These are phyloP conservation scores for Globicephala melas DNA, from an alignment of 2,113 vertebrate species.

Conservation along the genomic window DNA sequence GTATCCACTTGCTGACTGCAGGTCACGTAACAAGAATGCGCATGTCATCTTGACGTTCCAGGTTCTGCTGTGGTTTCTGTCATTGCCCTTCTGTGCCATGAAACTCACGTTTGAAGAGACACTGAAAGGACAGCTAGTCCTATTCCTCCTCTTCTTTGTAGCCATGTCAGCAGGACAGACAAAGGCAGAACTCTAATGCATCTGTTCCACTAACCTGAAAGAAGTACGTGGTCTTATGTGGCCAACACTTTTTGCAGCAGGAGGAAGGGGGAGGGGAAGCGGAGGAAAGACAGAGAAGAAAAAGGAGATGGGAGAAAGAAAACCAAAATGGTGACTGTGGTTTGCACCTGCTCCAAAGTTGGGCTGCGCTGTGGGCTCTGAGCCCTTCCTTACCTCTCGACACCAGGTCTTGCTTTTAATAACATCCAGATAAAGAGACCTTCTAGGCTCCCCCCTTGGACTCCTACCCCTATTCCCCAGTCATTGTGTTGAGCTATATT, in stretches of 20 bases:
- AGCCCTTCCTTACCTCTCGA: too few relatives aligned
- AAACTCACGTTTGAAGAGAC: background rate
- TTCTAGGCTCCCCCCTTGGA: background rate
- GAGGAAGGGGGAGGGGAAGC: background rate
- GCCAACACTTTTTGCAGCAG: background rate
- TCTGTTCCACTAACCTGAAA: background rate
- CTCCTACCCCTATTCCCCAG: background rate
- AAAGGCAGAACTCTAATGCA: background rate
- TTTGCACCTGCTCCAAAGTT: background rate
- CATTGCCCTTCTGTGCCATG: background rate
- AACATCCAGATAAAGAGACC: background rate
- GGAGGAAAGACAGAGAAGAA: background rate
- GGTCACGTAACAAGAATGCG: background rate
- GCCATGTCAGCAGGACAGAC: accelerated
- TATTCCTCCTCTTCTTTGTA: background rate
- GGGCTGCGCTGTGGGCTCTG: background rate
- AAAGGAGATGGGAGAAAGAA: background rate
- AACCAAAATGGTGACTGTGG: background rate
- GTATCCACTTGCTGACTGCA: background rate
- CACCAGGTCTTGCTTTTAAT: background rate
- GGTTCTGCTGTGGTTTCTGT: background rate
- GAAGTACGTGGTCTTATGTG: background rate
- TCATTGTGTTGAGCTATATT: background rate
- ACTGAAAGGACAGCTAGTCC: background rate
- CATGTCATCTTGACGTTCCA: background rate